phyloP scores from a whole-genome alignment of 2,888 invertebrate genomes.

The Macrosoma leucophasiata region DNA sequence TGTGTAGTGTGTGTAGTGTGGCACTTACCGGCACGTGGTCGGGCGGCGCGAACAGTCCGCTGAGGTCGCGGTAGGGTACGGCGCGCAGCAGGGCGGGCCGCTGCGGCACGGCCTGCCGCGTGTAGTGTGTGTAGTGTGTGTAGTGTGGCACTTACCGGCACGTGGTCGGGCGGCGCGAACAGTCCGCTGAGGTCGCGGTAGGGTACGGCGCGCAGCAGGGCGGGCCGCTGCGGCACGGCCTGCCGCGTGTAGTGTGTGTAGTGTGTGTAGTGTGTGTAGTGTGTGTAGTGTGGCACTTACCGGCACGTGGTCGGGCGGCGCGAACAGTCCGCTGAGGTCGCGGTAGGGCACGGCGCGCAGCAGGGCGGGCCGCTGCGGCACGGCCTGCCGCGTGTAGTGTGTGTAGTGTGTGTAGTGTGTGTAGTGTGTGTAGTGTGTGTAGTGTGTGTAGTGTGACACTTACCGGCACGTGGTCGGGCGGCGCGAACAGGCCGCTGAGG shows the following conservation, averaged over 20 bases:
- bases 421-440: no score
- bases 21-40: no score
- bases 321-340: slow-evolving; percentile 94
- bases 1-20: no score
- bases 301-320: slow-evolving; percentile 83
- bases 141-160: no score
- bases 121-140: no score
- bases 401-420: no score
- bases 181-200: slow-evolving; percentile 95
- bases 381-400: slow-evolving; percentile 54
- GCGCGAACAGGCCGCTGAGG: slow-evolving; percentile 92
- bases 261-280: no score
- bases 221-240: slow-evolving; percentile 57
- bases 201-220: slow-evolving; percentile 73
- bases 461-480: no score
- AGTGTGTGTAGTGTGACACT: no score
- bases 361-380: slow-evolving; percentile 62
- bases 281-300: no score
- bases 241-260: no score
- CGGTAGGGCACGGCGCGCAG: slow-evolving; percentile 81
- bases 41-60: slow-evolving; percentile 90
- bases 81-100: slow-evolving; percentile 70
- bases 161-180: slow-evolving; percentile 87
- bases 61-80: slow-evolving; percentile 89
- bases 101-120: slow-evolving; percentile 54